Percentiles rank a stretch among this genome's conserved stretches.
Conservation (phyloP, 2,888 invertebrate species). For the Apantesis nais region DNA sequence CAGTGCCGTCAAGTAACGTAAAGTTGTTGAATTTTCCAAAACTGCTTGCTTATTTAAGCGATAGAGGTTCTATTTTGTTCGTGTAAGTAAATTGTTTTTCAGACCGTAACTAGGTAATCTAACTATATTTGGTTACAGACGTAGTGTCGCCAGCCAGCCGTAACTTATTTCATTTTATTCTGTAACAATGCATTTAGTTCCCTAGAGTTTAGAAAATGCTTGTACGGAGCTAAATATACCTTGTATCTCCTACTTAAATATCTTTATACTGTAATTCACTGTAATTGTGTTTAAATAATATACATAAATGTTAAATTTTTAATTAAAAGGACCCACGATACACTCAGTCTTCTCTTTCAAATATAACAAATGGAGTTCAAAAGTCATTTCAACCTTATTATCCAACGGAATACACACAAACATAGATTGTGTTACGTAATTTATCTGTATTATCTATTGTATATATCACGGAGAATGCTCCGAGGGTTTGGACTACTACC, state of each 20-base stretch:
- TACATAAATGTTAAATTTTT: neutral
- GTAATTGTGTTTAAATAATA: neutral
- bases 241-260: neutral
- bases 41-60: no score
- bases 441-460: no score
- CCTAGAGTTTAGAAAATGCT: neutral
- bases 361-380: no score
- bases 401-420: no score
- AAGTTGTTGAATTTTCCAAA: neutral
- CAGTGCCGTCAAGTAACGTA: neutral
- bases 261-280: neutral
- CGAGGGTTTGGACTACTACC: no score
- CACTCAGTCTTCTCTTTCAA: no score
- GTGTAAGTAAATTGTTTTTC: slow-evolving; percentile 22
- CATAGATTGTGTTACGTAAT: no score
- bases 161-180: slow-evolving; percentile 27
- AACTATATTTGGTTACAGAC: slow-evolving; percentile 29
- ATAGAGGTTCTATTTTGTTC: slow-evolving; percentile 11
- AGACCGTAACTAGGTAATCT: slow-evolving; percentile 31
- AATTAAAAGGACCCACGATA: neutral
- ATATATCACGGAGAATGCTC: no score
- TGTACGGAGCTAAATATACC: neutral
- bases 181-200: neutral
- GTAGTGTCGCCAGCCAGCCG: slow-evolving; percentile 29
- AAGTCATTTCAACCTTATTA: no score